Evolutionary conservation across 1,140 invertebrate genomes (phyloP), one percentile per base, ranked within the genome.

Genomic region (Thaumetopoea pityocampa): DNA sequence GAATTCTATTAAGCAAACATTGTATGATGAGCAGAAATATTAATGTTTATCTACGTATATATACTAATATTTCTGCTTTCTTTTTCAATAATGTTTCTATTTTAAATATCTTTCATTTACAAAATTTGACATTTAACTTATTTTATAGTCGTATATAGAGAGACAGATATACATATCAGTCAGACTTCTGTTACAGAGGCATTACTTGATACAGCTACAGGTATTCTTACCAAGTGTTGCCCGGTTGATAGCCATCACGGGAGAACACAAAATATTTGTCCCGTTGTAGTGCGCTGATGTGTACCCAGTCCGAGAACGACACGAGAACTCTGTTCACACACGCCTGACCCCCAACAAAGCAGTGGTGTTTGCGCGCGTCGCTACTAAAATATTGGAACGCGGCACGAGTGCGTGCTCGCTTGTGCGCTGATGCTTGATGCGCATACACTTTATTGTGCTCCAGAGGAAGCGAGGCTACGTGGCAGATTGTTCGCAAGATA

Each of bases 381-480:
- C 78, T 79, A 82, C 78, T 79, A 82, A 77, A 82, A 82, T 82
- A 82, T 82, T 82, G 78, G 70, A 73, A 74, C 69, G 67, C 70
- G 69, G 33, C 35, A 62, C 49, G 60, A 77, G 70, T 69, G 68
- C 67, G 61, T 70, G 68, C 70, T 63, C 45, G 55, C 55, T 63
- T 63, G 43, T 47, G 57, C 51, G 41, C 60, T 58, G 61, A 54
- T 49, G 51, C 59, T 59, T 60, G 51, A 44, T 24, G 24, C 44
- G 29, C 32, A 28, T 49, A 30, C 36, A 28, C 32, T n/a, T n/a
- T n/a, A n/a, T 35, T 15, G 40, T 38, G 4, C 4, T 49, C 53
- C 59, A 77, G 34, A 46, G 6, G 18, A 45, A 64, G 65, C 61
- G 49, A 58, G 36, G 30, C n/a, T n/a, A n/a, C n/a, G n/a, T n/a